Percentiles rank a stretch among this genome's conserved stretches.
Conservation (phyloP, 2,888 invertebrate species). For the Sesia apiformis region DNA sequence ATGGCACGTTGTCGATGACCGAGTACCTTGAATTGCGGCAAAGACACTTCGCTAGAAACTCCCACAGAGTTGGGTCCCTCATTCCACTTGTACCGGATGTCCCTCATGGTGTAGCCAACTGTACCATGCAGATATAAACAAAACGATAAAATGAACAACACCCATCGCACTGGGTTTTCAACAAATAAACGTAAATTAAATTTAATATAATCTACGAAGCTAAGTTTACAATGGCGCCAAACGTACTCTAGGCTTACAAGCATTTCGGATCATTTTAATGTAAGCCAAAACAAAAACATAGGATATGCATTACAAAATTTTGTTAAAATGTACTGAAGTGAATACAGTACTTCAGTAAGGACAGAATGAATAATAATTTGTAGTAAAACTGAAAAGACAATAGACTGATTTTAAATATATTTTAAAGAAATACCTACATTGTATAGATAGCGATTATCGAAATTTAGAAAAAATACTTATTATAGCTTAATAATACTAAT, state of each 20-base stretch:
- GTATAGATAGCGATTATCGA: too few species aligned
- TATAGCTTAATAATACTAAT: too few species aligned
- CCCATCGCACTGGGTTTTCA: constrained; percentile 72
- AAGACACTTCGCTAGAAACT: constrained; percentile 95
- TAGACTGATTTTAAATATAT: neutral
- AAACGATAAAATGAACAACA: constrained; percentile 53
- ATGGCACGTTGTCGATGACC: constrained; percentile 96
- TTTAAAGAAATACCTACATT: too few species aligned
- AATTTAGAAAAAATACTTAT: too few species aligned
- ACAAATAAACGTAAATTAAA: constrained; percentile 11
- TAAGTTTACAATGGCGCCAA: neutral
- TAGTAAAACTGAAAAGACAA: neutral
- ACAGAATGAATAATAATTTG: constrained; percentile 6
- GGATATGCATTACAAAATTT: constrained; percentile 11
- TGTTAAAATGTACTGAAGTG: constrained; percentile 3
- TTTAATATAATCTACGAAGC: neutral
- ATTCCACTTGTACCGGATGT: constrained; percentile 98
- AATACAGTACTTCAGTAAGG: neutral
- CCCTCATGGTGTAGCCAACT: constrained; percentile 99
- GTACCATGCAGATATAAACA: constrained; percentile 71
- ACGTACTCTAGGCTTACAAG: constrained; percentile 5
- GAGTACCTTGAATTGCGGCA: constrained; percentile 98
- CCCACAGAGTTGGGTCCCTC: constrained; percentile 96
- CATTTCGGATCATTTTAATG: constrained; percentile 4
- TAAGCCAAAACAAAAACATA: constrained; percentile 2